Conservation (phyloP, 2,113 vertebrate genomes). For the Empidonax traillii region DNA sequence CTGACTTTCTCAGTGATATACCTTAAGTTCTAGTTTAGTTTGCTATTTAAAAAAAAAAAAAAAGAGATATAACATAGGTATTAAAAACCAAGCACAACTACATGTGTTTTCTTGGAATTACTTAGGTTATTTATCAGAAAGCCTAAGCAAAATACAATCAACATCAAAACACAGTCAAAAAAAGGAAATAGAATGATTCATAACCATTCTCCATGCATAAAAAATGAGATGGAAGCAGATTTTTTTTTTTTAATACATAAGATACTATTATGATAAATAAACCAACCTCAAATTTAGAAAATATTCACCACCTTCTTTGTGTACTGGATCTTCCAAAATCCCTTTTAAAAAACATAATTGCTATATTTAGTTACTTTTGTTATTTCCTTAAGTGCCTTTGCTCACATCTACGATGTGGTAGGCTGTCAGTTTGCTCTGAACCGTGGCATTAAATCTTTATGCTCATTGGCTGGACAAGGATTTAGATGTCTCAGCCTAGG, state of each 20-base stretch:
- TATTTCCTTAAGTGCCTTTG: not conserved
- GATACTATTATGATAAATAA: not conserved
- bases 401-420: not conserved
- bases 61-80: not conserved
- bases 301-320: not conserved
- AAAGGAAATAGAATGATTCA: not conserved
- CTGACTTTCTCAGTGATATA: not conserved
- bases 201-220: not conserved
- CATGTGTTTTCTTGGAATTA: not conserved
- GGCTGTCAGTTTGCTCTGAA: not conserved
- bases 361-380: not conserved
- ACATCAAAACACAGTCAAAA: not conserved
- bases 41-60: not conserved
- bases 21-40: not conserved
- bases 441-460: not conserved
- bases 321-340: not conserved
- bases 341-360: not conserved
- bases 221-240: not conserved
- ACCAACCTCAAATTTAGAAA: not conserved
- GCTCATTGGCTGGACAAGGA: not conserved
- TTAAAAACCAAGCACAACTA: not conserved
- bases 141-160: not conserved
- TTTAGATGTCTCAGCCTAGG: accelerated
- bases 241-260: not conserved
- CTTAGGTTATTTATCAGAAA: not conserved